Percentiles rank a stretch among this genome's conserved stretches.
Conservation (phyloP, 2,888 invertebrate species). For the Pandemis cinnamomeana region DNA sequence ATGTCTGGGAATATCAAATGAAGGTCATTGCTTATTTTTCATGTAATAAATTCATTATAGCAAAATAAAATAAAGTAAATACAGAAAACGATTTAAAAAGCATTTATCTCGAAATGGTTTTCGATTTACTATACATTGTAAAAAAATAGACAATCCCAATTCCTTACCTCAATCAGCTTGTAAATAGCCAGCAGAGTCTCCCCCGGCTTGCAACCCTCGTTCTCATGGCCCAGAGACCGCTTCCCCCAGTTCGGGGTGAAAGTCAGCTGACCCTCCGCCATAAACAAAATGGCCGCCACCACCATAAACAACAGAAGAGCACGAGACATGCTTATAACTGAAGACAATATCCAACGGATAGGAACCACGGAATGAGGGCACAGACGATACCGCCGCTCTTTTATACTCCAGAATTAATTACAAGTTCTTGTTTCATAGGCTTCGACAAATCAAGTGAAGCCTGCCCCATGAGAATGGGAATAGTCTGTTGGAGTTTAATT, state of each 20-base stretch:
- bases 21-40: too few species aligned
- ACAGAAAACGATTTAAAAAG: too few species aligned
- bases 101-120: too few species aligned
- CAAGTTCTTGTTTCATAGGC: constrained; percentile 44
- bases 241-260: constrained; percentile 85
- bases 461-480: constrained; percentile 44
- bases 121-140: too few species aligned
- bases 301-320: constrained; percentile 51
- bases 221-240: constrained; percentile 53
- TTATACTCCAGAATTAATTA: constrained; percentile 50
- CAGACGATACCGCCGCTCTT: constrained; percentile 36
- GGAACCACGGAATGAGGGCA: constrained; percentile 41
- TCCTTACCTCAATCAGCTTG: constrained; percentile 84
- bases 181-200: constrained; percentile 84
- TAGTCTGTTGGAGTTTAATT: constrained; percentile 18
- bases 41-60: too few species aligned
- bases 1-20: too few species aligned
- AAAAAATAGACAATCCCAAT: too few species aligned
- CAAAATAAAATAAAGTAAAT: too few species aligned
- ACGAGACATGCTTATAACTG: constrained; percentile 55
- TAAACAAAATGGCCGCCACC: constrained; percentile 51
- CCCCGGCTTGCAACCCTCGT: constrained; percentile 78
- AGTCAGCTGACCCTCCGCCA: constrained; percentile 79
- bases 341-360: constrained; percentile 5
- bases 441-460: constrained; percentile 69